phyloP scores from a whole-genome alignment of 1,140 invertebrate species.

The Thaumatotibia leucotreta region DNA sequence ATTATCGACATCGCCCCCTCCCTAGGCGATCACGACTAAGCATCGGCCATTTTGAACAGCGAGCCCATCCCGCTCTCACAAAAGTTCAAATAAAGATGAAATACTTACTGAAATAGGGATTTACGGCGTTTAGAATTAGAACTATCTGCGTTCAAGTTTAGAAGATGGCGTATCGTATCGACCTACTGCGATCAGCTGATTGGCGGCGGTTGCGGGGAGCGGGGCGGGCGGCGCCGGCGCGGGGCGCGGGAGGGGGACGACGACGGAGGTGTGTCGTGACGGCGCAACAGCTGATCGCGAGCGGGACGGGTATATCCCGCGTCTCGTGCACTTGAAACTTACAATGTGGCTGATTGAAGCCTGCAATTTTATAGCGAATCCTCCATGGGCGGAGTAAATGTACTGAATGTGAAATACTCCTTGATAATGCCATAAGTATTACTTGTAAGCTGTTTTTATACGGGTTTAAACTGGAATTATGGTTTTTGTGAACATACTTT shows the following conservation, averaged over 20 bases:
- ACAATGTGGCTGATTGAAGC: not conserved
- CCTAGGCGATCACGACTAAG: constrained; percentile 73
- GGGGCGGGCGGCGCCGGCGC: not conserved
- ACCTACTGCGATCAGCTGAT: constrained; percentile 58
- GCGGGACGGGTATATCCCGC: not conserved
- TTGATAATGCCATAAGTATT: no score
- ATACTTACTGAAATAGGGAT: no score
- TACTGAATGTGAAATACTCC: no score
- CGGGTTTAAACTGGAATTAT: no score
- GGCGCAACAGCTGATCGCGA: constrained; percentile 20
- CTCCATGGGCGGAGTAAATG: no score
- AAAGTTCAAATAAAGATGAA: no score
- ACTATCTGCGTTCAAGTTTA: constrained; percentile 20
- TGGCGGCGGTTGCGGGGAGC: constrained; percentile 36
- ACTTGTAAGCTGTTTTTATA: no score
- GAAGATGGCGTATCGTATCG: constrained; percentile 33
- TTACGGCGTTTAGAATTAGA: no score
- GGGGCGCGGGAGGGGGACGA: no score
- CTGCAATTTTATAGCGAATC: no score
- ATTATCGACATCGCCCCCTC: constrained; percentile 72
- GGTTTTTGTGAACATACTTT: no score
- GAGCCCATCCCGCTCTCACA: constrained; percentile 31
- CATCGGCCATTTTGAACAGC: constrained; percentile 70
- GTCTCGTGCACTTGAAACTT: not conserved
- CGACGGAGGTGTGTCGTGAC: constrained; percentile 16